Conservation (phyloP, 2,113 vertebrate genomes). For the Oreochromis spilurus region DNA sequence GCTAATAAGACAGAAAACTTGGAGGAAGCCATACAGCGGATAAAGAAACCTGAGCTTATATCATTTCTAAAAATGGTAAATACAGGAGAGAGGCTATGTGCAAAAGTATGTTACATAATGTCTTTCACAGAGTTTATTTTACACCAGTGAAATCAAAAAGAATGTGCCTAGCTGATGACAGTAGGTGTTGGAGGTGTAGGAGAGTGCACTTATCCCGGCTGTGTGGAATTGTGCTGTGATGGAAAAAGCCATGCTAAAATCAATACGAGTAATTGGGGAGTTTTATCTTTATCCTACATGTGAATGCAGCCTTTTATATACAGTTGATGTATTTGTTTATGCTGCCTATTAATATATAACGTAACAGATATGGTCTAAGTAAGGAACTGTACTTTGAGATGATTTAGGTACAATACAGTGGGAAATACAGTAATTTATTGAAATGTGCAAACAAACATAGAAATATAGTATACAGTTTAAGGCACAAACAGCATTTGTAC, state of each 20-base stretch:
- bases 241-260: neutral
- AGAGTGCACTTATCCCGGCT: neutral
- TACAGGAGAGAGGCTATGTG: neutral
- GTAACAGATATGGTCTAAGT: neutral
- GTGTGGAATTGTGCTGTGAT: neutral
- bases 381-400: neutral
- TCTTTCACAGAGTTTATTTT: neutral
- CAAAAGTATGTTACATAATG: neutral
- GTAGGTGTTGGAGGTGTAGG: neutral
- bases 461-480: neutral
- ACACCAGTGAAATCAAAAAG: neutral
- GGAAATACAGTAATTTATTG: neutral
- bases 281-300: neutral
- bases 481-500: neutral
- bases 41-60: neutral
- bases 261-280: neutral
- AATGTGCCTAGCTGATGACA: neutral
- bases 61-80: neutral
- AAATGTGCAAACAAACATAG: neutral
- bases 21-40: neutral
- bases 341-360: neutral
- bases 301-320: neutral
- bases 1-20: neutral
- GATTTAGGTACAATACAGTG: neutral
- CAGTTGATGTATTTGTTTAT: neutral